phyloP scores from a whole-genome alignment of 2,888 invertebrate genomes.

The Drosophila infuscata region DNA sequence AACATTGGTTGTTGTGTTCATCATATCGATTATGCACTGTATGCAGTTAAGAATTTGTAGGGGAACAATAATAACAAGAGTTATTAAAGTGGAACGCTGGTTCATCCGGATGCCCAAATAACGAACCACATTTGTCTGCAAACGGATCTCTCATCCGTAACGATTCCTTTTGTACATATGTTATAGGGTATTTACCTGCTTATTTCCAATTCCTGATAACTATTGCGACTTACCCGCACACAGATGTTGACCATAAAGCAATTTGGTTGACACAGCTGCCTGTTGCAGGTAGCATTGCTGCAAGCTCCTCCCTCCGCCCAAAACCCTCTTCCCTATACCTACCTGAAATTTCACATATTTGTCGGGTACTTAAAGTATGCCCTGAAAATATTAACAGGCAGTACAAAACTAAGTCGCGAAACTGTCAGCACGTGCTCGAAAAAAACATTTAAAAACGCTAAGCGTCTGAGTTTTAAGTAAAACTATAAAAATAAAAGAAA shows the following conservation, averaged over 20 bases:
- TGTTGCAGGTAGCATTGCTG: slow-evolving; percentile 51
- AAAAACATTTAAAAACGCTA: slow-evolving; percentile 40
- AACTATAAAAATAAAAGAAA: neutral
- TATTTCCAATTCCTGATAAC: slow-evolving; percentile 25
- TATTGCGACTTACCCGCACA: slow-evolving; percentile 9
- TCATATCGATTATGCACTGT: slow-evolving; percentile 13
- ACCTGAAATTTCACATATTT: slow-evolving; percentile 10
- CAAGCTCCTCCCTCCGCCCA: neutral
- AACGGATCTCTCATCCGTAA: neutral
- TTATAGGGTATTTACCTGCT: neutral
- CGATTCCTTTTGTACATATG: neutral
- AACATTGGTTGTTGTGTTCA: neutral
- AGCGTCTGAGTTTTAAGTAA: slow-evolving; percentile 41
- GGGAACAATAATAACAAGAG: slow-evolving; percentile 7
- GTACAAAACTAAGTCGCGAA: slow-evolving; percentile 25
- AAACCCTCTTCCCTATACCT: neutral
- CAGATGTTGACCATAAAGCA: slow-evolving; percentile 61
- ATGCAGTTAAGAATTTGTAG: slow-evolving; percentile 10
- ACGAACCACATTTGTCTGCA: neutral
- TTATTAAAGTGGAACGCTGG: slow-evolving; percentile 49
- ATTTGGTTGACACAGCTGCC: slow-evolving; percentile 2
- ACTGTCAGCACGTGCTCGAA: slow-evolving; percentile 43
- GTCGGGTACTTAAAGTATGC: slow-evolving; percentile 53
- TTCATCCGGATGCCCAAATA: neutral
- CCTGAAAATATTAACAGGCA: neutral